Percentiles rank a stretch among this genome's conserved stretches.
phyloP scores from a whole-genome alignment of 2,888 invertebrate genomes.

The Lasioglossum lativentre region DNA sequence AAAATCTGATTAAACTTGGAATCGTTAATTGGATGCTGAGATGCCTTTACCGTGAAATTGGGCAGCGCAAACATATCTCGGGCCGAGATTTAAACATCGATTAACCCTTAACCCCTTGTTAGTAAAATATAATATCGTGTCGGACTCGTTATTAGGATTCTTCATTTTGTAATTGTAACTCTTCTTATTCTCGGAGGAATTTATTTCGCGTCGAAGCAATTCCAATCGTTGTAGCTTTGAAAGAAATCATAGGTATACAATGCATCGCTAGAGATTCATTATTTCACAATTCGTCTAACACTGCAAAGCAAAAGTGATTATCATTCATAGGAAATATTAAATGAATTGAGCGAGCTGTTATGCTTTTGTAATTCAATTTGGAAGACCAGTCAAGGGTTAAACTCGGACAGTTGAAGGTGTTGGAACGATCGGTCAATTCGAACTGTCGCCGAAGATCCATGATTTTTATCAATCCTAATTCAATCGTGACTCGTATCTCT shows the following conservation, averaged over 20 bases:
- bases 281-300: no score
- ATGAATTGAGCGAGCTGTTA: background rate
- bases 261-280: no score
- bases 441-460: background rate
- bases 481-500: background rate
- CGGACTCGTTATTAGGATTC: background rate
- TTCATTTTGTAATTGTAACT: background rate
- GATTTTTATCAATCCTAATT: slow-evolving; percentile 3
- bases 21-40: slow-evolving; percentile 1
- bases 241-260: no score
- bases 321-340: background rate
- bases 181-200: background rate
- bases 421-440: background rate
- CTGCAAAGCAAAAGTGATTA: background rate
- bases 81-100: background rate
- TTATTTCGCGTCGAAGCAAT: background rate
- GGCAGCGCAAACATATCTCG: background rate
- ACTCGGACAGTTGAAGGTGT: background rate
- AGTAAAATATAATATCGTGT: background rate
- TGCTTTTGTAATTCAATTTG: background rate
- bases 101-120: background rate
- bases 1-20: slow-evolving; percentile 1
- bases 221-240: background rate
- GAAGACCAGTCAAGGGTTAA: background rate
- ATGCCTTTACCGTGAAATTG: background rate